These are phyloP conservation scores for Leptatherina wallacei DNA, from an alignment of 2,797 vertebrate species.

Conservation along the genomic window DNA sequence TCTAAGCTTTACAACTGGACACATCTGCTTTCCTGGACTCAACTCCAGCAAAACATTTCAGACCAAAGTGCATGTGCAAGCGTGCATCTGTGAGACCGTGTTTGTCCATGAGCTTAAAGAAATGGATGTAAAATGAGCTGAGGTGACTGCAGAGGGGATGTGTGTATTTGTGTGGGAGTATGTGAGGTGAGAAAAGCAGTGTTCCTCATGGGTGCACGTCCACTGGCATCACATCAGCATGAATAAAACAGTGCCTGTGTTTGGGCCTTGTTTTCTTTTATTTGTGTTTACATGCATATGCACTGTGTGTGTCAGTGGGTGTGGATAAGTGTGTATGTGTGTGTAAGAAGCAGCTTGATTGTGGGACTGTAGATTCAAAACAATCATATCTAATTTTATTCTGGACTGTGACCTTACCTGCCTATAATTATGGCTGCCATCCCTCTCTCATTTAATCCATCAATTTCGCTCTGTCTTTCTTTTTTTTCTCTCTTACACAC, in stretches of 20 bases:
- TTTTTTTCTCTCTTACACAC: background rate
- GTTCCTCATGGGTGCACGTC: constrained; percentile 76
- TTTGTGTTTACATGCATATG: constrained; percentile 37
- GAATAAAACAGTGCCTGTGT: constrained; percentile 74
- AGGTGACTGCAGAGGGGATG: constrained; percentile 52
- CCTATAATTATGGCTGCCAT: constrained; percentile 25
- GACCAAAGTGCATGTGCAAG: constrained; percentile 7
- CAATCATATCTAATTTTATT: constrained; percentile 47
- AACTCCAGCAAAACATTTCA: constrained; percentile 44
- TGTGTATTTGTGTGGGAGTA: constrained; percentile 57
- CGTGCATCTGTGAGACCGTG: constrained; percentile 7
- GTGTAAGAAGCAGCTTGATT: constrained; percentile 10
- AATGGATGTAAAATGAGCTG: constrained; percentile 56
- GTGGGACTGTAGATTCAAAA: constrained; percentile 28
- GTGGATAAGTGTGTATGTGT: constrained; percentile 8
- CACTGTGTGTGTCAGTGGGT: constrained; percentile 16
- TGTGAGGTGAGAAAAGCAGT: constrained; percentile 76
- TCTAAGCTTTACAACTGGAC: constrained; percentile 3
- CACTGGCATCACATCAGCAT: constrained; percentile 80
- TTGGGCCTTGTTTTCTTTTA: constrained; percentile 43
- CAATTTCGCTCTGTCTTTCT: constrained; percentile 4
- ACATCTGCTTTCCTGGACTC: constrained; percentile 52
- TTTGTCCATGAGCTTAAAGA: constrained; percentile 8
- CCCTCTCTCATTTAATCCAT: constrained; percentile 34
- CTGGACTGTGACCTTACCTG: constrained; percentile 38